Conservation (phyloP, 2,888 invertebrate genomes). For the Scelioninae gen. 2 region DNA sequence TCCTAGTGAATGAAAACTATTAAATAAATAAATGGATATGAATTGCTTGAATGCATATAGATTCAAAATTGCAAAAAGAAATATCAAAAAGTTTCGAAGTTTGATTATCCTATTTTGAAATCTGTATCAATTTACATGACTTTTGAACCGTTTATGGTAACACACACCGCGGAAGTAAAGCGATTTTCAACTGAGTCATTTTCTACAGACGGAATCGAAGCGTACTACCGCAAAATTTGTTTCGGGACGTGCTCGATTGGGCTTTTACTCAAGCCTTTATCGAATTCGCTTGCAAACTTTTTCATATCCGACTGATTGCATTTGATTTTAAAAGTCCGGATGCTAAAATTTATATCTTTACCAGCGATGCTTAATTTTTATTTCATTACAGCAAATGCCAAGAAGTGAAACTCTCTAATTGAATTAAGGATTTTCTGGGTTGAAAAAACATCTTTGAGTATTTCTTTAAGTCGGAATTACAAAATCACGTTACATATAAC, state of each 20-base stretch:
- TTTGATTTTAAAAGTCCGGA: slow-evolving; percentile 22
- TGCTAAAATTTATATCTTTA: slow-evolving; percentile 27
- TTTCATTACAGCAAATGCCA: neutral
- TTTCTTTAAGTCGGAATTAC: too few species aligned
- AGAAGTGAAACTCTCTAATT: too few species aligned
- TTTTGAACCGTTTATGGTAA: slow-evolving; percentile 25
- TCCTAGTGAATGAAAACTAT: too few species aligned
- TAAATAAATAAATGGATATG: neutral
- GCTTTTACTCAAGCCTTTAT: slow-evolving; percentile 36
- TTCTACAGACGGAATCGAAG: slow-evolving; percentile 32
- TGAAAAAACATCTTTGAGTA: too few species aligned
- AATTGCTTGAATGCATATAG: too few species aligned
- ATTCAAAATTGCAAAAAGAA: neutral
- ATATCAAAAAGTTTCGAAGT: neutral
- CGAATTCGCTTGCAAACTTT: slow-evolving; percentile 31
- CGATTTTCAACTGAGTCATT: slow-evolving; percentile 30
- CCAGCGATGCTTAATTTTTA: slow-evolving; percentile 11
- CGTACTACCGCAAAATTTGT: slow-evolving; percentile 52
- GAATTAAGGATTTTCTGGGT: too few species aligned
- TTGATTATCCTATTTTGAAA: slow-evolving; percentile 6
- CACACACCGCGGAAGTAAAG: slow-evolving; percentile 29
- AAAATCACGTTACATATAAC: too few species aligned
- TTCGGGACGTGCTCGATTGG: slow-evolving; percentile 46
- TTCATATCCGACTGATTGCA: slow-evolving; percentile 42
- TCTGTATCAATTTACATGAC: slow-evolving; percentile 30